These are phyloP conservation scores for Sylvilagus floridanus DNA, from an alignment of 2,797 vertebrate species.

Conservation along the genomic window DNA sequence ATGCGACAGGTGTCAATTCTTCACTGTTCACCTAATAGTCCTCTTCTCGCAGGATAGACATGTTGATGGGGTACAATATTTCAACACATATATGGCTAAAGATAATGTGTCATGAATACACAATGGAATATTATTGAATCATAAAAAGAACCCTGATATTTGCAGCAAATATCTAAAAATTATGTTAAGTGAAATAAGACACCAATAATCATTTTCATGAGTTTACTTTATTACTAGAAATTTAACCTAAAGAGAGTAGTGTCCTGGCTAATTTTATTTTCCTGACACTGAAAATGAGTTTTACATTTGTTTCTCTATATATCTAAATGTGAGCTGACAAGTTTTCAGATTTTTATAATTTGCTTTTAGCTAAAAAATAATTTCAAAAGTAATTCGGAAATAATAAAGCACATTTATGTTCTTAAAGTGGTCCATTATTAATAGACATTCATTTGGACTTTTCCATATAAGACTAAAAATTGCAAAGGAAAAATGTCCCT, in stretches of 20 bases:
- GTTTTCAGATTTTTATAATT: slow-evolving; percentile 37
- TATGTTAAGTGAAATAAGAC: no score
- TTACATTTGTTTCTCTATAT: not conserved
- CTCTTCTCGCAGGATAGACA: not conserved
- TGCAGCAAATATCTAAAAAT: no score
- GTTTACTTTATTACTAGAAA: not conserved
- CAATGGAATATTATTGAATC: no score
- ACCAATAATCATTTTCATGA: no score
- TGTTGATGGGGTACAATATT: no score
- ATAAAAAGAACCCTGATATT: no score
- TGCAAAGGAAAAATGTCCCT: not conserved
- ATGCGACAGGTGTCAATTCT: fast-evolving
- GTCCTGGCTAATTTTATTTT: not conserved
- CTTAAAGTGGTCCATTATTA: slow-evolving; percentile 42
- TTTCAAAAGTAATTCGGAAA: slow-evolving; percentile 74
- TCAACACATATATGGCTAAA: no score
- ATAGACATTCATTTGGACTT: not conserved
- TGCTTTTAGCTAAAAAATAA: slow-evolving; percentile 30
- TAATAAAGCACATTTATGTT: not conserved
- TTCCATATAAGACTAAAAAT: not conserved
- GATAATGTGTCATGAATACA: no score
- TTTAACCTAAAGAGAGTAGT: not conserved
- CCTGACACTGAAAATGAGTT: not conserved
- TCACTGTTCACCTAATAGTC: not conserved
- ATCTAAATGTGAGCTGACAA: not conserved